Base-by-base conservation (phyloP, 2,888 invertebrate genomes). In the Drosophila neotestacea region DNA sequence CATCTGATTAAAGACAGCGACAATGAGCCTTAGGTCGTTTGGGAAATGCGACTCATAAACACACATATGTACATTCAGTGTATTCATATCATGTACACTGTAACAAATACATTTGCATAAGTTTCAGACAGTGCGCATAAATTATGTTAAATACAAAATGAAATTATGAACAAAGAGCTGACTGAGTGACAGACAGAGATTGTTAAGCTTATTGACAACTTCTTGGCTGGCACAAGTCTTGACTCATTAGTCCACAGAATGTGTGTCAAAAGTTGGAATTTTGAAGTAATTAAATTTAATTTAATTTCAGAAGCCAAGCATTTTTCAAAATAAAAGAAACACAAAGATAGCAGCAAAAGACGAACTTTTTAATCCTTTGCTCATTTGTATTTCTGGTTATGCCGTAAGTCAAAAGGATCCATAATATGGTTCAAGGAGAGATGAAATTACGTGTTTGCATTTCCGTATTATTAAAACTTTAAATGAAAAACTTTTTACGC, bases 201-300 rank as follows among this genome's bases (percentile, higher is more conserved):
- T 77, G 55, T 46, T 32, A 51, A 16, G 48, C 58, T 30, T 46
- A 78, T 66, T 74, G 74, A 66, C 79, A 65, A 22, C 55, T n/a
- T 44, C 72, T 70, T 73, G 77, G 58, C 77, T 63, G 71, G 9
- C 58, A 59, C 11, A 46, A 50, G 54, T 72, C 66, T 62, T 72
- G 73, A 58, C 78, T 77, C 78, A 74, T 74, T 74, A 77, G 58
- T 61, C 67, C 13, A 51, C 54, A 28, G 34, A 73, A 68, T 80
- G 70, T 80, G 74, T 73, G 88, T 73, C 78, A 70, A 69, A 81
- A 87, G 81, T 85, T 88, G 64, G 48, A 70, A 81, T 85, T 85
- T 55, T 16, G 55, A 81, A 81, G 85, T 87, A 85, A 87, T 81
- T 87, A 81, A 81, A 87, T 78, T 81, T 61, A 88, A 85, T 85